Evolutionary conservation across 2,888 invertebrate genomes (phyloP).

Genomic region (Lingula anatina): DNA sequence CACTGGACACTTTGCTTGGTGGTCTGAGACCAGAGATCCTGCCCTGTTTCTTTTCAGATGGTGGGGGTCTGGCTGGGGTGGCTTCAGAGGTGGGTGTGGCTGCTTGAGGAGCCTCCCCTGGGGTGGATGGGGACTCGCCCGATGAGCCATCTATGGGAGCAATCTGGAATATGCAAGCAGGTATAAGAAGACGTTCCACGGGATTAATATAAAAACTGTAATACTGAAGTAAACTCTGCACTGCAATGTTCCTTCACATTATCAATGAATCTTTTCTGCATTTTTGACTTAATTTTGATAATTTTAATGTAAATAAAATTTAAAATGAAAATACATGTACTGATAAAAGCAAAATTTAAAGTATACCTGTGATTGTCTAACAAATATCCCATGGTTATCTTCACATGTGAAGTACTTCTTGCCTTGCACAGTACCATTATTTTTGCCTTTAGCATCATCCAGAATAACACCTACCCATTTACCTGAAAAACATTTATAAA

Average conservation of each 20-base stretch:
- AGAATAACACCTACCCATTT: conserved; percentile 79
- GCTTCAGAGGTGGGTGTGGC: background rate
- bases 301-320: background rate
- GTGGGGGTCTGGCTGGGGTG: conserved; percentile 10
- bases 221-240: too few species aligned
- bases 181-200: too few species aligned
- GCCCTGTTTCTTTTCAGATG: conserved; percentile 13
- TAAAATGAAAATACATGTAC: background rate
- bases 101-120: conserved; percentile 17
- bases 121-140: conserved; percentile 20
- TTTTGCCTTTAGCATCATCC: conserved; percentile 93
- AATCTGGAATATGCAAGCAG: background rate
- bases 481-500: too few species aligned
- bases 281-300: too few species aligned
- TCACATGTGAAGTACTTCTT: conserved; percentile 88
- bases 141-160: background rate
- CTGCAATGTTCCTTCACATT: too few species aligned
- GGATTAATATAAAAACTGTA: background rate
- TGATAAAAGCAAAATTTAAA: too few species aligned
- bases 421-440: conserved; percentile 91
- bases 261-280: conserved; percentile 9
- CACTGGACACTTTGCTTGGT: conserved; percentile 35
- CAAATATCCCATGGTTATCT: conserved; percentile 92
- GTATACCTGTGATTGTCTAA: conserved; percentile 82
- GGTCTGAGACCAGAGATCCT: conserved; percentile 34